Evolutionary conservation across 1,140 invertebrate genomes (phyloP), one percentile per base, ranked within the genome.

Genomic region (Armadillidium nasatum): DNA sequence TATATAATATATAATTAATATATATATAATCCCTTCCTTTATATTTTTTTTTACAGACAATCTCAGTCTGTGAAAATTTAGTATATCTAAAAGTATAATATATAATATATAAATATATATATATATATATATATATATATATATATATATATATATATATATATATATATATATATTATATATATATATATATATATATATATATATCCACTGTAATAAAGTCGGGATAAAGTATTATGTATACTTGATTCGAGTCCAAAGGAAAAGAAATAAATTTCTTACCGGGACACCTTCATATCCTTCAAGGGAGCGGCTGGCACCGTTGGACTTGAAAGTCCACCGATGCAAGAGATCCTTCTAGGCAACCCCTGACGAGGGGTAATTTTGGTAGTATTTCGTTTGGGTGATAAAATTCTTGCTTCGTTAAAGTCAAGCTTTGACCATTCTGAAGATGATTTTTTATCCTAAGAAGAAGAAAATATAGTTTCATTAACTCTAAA

Each of bases 231-330:
- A 44, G 45, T n/a, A 45, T 15, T 19, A 50, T 10, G 43, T 19
- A 50, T 44, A n/a, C n/a, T 60, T 11, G n/a, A 60, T 60, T 60
- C 54, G n/a, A 11, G 11, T 60, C 54, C 11, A 60, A 11, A n/a
- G n/a, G 11, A 60, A n/a, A n/a, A 60, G n/a, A 11, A 60, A 11
- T 60, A 11, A n/a, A n/a, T n/a, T 15, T 60, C 44, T 71, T 11
- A 80, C 79, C 76, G 77, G 74, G 74, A 77, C 11, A 80, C 71
- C 44, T 60, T 80, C 79, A 80, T 80, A 71, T 80, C 77, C 0
- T 73, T 69, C 21, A 80, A 74, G 10, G 46, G 46, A 50, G 46
- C 46, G 15, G 46, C 46, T 50, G 46, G 46, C 9, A 50, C 46
- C 9, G 46, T 10, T 9, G 77, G 75, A 50, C 69, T 75, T 19